Percentiles rank a stretch among this genome's conserved stretches.
These are phyloP conservation scores for Artemia sinica DNA, from an alignment of 2,888 invertebrate genomes.

Conservation along the genomic window DNA sequence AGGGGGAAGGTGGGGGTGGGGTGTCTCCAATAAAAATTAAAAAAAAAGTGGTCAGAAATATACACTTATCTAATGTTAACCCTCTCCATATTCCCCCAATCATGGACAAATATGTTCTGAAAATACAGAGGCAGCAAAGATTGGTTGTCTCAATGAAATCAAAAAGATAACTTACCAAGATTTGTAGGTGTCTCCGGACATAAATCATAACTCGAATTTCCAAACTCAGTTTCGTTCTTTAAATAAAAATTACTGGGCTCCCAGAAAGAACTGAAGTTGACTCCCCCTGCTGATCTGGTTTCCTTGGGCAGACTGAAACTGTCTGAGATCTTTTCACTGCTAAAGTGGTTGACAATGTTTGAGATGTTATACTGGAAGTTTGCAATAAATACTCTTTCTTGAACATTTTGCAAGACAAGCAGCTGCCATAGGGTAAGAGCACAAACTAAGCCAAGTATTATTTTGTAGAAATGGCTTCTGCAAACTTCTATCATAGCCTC, in stretches of 20 bases:
- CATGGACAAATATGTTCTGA: too few species aligned
- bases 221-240: slow-evolving; percentile 2
- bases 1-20: too few species aligned
- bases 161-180: not conserved
- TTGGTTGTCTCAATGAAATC: too few species aligned
- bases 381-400: not conserved
- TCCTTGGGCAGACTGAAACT: not conserved
- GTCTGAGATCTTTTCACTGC: not conserved
- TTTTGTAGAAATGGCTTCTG: slow-evolving; percentile 1
- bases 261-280: slow-evolving; percentile 3
- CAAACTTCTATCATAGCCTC: not conserved
- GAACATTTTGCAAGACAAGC: slow-evolving; percentile 1
- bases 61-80: too few species aligned
- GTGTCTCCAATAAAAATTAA: too few species aligned
- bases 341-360: not conserved
- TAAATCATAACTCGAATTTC: not conserved
- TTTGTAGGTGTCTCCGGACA: slow-evolving; percentile 2
- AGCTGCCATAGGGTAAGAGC: slow-evolving; percentile 7
- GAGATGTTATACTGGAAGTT: slow-evolving; percentile 10
- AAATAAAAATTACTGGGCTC: not conserved
- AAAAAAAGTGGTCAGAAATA: too few species aligned
- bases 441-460: not conserved
- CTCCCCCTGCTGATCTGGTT: not conserved
- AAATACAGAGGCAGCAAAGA: too few species aligned
- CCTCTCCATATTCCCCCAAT: too few species aligned